These are phyloP conservation scores for Salvelinus sp. DNA, from an alignment of 2,113 vertebrate species.

Conservation along the genomic window DNA sequence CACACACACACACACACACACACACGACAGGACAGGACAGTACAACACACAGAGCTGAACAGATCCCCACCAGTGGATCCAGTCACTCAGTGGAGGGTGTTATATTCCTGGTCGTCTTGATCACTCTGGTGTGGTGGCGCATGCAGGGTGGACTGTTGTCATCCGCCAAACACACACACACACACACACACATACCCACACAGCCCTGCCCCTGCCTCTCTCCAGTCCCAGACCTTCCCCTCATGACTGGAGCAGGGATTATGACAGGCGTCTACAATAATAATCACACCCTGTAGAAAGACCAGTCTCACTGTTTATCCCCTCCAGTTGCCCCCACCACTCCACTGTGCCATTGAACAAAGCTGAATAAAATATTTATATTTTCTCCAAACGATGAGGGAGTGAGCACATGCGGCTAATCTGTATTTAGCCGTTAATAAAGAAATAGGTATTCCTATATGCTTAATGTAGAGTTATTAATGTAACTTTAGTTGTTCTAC, in stretches of 20 bases:
- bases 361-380: no score
- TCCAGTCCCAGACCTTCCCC: background rate
- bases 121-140: background rate
- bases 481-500: no score
- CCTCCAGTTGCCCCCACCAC: background rate
- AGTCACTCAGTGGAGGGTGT: conserved; percentile 8
- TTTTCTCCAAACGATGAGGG: no score
- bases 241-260: conserved; percentile 3
- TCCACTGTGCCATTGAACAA: no score
- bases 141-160: background rate
- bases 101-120: conserved; percentile 10
- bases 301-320: background rate
- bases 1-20: background rate
- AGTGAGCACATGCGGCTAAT: no score
- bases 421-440: no score
- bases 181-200: conserved; percentile 5
- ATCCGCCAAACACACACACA: background rate
- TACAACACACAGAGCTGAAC: background rate
- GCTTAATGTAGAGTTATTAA: no score
- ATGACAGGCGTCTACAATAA: conserved; percentile 7
- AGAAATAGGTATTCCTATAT: no score
- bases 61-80: conserved; percentile 22
- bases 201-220: background rate
- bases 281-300: background rate
- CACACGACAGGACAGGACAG: background rate